These are phyloP conservation scores for Bombyx mori DNA, from an alignment of 1,140 invertebrate species.

Conservation along the genomic window ASM3026992v2 NC_085111.1:12472501-12473000, in stretches of 20 bases:
- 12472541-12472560: background rate
- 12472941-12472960: too few relatives aligned
- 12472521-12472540: constrained; percentile 6
- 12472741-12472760: constrained; percentile 30
- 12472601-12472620: too few relatives aligned
- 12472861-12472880: constrained; percentile 25
- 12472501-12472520: constrained; percentile 9
- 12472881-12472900: constrained; percentile 24
- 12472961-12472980: too few relatives aligned
- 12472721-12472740: constrained; percentile 29
- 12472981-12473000: constrained; percentile 12
- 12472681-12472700: too few relatives aligned
- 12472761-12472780: constrained; percentile 24
- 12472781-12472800: constrained; percentile 43
- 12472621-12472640: too few relatives aligned
- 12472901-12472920: constrained; percentile 18
- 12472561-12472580: constrained; percentile 1
- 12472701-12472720: background rate
- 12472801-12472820: constrained; percentile 50
- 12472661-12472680: too few relatives aligned
- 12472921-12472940: constrained; percentile 20
- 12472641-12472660: too few relatives aligned
- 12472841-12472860: constrained; percentile 34
- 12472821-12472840: constrained; percentile 38
- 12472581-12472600: too few relatives aligned